Evolutionary conservation across 2,888 invertebrate genomes (phyloP), one percentile per base, ranked within the genome.

Genomic region (Caenorhabditis angaria): DNA sequence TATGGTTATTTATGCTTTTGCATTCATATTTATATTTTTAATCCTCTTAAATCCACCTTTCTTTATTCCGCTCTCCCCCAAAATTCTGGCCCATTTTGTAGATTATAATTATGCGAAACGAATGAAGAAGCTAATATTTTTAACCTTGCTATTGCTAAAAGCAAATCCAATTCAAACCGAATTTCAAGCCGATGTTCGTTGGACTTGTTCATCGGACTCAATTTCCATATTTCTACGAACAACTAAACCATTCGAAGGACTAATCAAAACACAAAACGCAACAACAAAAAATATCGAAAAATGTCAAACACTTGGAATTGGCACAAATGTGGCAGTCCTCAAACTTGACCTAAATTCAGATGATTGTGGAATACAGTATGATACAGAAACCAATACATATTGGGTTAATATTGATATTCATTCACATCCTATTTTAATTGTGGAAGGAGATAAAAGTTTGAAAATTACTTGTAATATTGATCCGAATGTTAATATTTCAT

Each of bases 401-500:
- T 57, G 51, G n/a, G 59, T 73, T 6, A 59, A 65, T 24, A 65
- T 78, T 25, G 73, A 76, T 59, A 66, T 78, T 53, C 76, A 74
- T 25, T 73, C 73, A 1, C 78, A 78, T 68, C 78, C 78, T 10
- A 68, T 78, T 58, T 56, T 78, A 10, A 78, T 78, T 64, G 70
- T 78, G 32, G 70, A 78, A 57, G 68, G 68, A 51, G 78, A 78
- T 61, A 70, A 73, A 68, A 57, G 61, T 22, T 55, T 78, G 41
- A 73, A 78, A 29, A 62, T 78, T 28, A 76, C 72, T 18, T 78
- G 78, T 58, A 20, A 67, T 22, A 22, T 58, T 32, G 55, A 24
- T 28, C 64, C 63, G 35, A 56, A 35, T 14, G 70, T 61, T n/a
- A 27, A 32, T 56, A 10, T 27, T 2, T 54, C 27, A 25, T 24